Evolutionary conservation across 2,113 vertebrate species (phyloP).

Genomic region (Laterallus jamaicensis): DNA sequence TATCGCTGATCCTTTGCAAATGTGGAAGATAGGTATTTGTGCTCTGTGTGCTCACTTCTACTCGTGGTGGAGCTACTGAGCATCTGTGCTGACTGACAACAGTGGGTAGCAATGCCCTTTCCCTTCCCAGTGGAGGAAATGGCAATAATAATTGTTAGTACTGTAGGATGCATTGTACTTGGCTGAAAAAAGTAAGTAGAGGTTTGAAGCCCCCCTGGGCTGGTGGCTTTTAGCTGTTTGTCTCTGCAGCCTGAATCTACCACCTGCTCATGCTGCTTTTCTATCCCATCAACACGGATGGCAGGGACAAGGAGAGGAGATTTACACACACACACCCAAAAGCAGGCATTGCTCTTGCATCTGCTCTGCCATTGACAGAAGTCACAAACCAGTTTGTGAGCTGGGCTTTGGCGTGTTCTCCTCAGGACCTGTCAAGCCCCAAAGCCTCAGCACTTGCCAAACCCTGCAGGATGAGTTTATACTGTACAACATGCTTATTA

Average conservation of each 20-base stretch:
- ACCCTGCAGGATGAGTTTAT: neutral
- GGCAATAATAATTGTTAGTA: too few species aligned
- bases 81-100: neutral
- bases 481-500: neutral
- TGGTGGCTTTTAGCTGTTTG: neutral
- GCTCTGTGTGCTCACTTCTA: fast-evolving
- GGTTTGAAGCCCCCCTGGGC: neutral
- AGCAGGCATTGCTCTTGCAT: neutral
- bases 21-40: neutral
- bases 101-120: neutral
- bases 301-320: neutral
- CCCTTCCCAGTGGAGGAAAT: neutral
- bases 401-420: neutral
- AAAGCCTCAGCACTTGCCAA: neutral
- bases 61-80: neutral
- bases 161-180: neutral
- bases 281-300: neutral
- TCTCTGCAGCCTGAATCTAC: neutral
- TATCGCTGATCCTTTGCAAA: neutral
- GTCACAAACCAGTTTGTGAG: neutral
- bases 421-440: too few species aligned
- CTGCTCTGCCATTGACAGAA: neutral
- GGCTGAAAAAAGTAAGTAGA: neutral
- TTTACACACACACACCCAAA: neutral
- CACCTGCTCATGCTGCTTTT: neutral